Evolutionary conservation across 2,113 vertebrate species (phyloP).

Genomic region (Tamias sibiricus): DNA sequence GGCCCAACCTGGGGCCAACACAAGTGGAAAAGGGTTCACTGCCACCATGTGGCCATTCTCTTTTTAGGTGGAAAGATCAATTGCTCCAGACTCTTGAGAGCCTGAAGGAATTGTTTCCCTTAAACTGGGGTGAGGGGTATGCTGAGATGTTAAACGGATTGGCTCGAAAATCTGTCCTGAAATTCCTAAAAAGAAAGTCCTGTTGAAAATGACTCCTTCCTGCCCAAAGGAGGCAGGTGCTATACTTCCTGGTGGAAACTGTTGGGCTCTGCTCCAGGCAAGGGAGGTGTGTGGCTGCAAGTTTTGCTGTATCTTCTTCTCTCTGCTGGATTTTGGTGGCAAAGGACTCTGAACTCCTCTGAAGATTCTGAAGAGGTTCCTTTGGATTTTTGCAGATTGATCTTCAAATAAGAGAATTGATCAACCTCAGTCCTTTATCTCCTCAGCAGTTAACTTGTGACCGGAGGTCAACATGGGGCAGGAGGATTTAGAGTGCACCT

Average conservation of each 20-base stretch:
- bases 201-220: neutral
- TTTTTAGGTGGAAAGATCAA: constrained; percentile 5
- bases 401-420: neutral
- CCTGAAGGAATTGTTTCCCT: constrained; percentile 70
- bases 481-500: neutral
- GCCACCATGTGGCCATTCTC: neutral
- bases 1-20: neutral
- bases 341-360: neutral
- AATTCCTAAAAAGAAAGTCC: constrained; percentile 35
- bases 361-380: neutral
- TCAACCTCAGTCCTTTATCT: neutral
- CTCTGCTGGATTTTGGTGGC: neutral
- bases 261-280: neutral
- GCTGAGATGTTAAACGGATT: constrained; percentile 49
- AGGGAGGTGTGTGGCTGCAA: neutral
- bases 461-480: neutral
- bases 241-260: neutral
- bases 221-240: neutral
- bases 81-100: neutral
- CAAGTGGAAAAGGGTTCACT: neutral
- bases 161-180: neutral
- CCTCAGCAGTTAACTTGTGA: neutral
- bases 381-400: constrained; percentile 19
- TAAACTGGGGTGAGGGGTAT: neutral
- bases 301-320: neutral